A percentile compares a stretch with the other conserved stretches of the same genome.
Conservation (phyloP, 30 jellyfish, hydroid and myxozoan species). For the Aurelia sp. region DNA sequence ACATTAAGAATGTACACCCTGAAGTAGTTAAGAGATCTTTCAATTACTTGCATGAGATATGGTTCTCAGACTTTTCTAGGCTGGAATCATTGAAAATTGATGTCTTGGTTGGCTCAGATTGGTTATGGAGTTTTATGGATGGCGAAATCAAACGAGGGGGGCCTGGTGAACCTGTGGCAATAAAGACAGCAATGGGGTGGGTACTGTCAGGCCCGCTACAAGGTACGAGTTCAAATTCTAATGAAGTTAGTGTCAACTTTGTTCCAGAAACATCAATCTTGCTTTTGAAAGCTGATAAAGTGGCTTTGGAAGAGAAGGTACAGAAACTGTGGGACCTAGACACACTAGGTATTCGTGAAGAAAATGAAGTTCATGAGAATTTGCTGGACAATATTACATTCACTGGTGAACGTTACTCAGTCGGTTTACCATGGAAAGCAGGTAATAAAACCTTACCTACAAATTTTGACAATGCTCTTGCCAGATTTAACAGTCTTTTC, state of each 20-base stretch:
- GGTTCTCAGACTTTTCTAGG: slow-evolving; percentile 45
- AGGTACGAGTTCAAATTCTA: slow-evolving; percentile 21
- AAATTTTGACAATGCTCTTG: no score
- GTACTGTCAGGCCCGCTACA: no score
- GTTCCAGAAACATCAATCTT: background rate
- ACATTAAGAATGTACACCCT: slow-evolving; percentile 32
- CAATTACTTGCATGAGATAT: slow-evolving; percentile 10
- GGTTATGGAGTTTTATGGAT: slow-evolving; percentile 24
- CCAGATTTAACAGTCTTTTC: no score
- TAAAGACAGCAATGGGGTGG: no score
- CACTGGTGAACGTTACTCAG: no score
- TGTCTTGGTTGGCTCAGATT: slow-evolving; percentile 12
- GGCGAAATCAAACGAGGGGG: slow-evolving; percentile 49
- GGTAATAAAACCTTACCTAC: no score
- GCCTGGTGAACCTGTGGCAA: slow-evolving; percentile 42
- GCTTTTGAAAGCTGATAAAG: slow-evolving; percentile 13
- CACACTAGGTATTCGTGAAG: slow-evolving; percentile 13
- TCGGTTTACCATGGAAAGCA: no score
- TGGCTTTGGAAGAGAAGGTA: slow-evolving; percentile 22
- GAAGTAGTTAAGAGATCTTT: slow-evolving; percentile 21
- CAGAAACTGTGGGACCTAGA: slow-evolving; percentile 53
- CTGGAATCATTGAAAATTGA: slow-evolving; percentile 13
- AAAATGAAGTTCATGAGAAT: slow-evolving; percentile 48
- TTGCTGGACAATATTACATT: no score
- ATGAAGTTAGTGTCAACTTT: slow-evolving; percentile 20